Evolutionary conservation across 2,888 invertebrate species (phyloP).

Genomic region (Sclerodermus sp.): DNA sequence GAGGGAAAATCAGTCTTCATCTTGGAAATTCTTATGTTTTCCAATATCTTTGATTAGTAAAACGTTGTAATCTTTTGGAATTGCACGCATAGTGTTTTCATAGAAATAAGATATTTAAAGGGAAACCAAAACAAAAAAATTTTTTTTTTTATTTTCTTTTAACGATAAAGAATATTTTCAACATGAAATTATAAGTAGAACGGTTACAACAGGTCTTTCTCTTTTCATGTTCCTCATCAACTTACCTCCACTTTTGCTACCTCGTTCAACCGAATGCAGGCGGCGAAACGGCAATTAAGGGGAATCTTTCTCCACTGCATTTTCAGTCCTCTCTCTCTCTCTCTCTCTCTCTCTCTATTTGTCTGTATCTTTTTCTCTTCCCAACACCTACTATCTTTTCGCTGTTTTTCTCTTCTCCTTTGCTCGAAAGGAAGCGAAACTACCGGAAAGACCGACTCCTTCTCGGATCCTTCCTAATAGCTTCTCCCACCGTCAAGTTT

Average conservation of each 20-base stretch:
- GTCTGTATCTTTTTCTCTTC: constrained; percentile 10
- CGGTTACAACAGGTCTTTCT: constrained; percentile 2
- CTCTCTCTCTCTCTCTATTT: constrained; percentile 8
- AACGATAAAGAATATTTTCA: too few relatives aligned
- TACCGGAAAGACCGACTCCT: constrained; percentile 10
- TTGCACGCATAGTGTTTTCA: too few relatives aligned
- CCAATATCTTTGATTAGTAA: too few relatives aligned
- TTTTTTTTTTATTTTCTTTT: too few relatives aligned
- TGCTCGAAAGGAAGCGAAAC: constrained; percentile 10
- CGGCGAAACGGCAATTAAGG: constrained; percentile 1
- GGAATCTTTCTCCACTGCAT: constrained; percentile 18
- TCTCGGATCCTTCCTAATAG: constrained; percentile 16
- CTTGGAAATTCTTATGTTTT: not conserved
- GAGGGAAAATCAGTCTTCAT: too few relatives aligned
- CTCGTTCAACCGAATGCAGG: too few relatives aligned
- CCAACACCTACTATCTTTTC: constrained; percentile 9
- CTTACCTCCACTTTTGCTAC: constrained; percentile 7
- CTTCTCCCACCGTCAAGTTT: constrained; percentile 6
- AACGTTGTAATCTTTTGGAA: too few relatives aligned
- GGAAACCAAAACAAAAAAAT: too few relatives aligned
- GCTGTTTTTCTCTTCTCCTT: constrained; percentile 12
- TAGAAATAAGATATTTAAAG: too few relatives aligned
- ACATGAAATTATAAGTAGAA: constrained; percentile 12
- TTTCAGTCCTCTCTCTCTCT: constrained; percentile 2
- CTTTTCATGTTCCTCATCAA: constrained; percentile 7